Conservation (phyloP, 2,113 vertebrate genomes). For the Gila orcuttii region DNA sequence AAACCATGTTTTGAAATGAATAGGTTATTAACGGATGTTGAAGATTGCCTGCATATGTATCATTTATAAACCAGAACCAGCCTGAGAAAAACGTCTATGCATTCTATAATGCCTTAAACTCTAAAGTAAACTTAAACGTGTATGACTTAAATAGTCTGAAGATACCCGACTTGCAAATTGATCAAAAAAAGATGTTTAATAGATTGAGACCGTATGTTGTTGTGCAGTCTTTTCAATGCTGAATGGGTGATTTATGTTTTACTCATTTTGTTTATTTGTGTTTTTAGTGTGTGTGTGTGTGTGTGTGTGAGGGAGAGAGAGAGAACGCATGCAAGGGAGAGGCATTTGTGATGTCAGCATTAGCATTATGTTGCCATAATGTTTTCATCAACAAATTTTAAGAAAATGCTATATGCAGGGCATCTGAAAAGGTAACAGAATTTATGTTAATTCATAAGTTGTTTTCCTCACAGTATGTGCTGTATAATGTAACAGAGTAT, state of each 20-base stretch:
- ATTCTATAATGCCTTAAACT: constrained; percentile 36
- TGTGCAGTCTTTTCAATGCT: constrained; percentile 60
- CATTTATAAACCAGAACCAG: background rate
- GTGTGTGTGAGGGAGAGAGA: background rate
- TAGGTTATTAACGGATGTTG: background rate
- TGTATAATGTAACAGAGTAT: constrained; percentile 34
- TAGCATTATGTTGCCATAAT: constrained; percentile 21
- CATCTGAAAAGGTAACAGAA: constrained; percentile 1
- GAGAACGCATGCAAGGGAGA: constrained; percentile 6
- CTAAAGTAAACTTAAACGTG: constrained; percentile 22
- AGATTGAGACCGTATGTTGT: constrained; percentile 31
- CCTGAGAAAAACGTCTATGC: constrained; percentile 17
- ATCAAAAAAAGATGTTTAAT: background rate
- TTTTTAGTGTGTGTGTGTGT: background rate
- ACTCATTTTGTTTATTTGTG: constrained; percentile 46
- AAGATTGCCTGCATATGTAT: background rate
- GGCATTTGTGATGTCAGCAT: constrained; percentile 24
- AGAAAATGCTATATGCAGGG: background rate
- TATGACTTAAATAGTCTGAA: background rate
- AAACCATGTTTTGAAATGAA: background rate
- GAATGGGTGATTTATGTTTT: constrained; percentile 22
- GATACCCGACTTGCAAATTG: background rate
- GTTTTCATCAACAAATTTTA: background rate
- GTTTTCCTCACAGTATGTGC: background rate
- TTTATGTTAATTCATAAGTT: background rate